phyloP scores from a whole-genome alignment of 2,113 vertebrate species.

The Cynopterus brachyotis region DNA sequence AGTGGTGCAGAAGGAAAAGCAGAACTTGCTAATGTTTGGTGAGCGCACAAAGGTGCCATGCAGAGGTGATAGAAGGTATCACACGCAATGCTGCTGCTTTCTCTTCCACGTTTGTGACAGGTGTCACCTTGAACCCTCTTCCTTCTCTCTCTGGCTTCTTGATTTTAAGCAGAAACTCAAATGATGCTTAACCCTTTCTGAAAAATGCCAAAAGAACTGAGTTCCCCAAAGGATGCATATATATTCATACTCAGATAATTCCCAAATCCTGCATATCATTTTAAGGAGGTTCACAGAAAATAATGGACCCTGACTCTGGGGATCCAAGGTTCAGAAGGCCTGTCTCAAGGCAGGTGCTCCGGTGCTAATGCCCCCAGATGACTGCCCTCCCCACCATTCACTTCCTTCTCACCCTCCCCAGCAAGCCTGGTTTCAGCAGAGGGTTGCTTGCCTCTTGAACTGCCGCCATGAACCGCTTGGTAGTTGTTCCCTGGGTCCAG shows the following conservation, averaged over 20 bases:
- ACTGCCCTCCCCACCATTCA: fast-evolving
- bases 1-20: neutral
- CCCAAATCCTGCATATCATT: neutral
- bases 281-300: neutral
- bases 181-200: neutral
- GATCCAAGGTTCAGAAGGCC: neutral
- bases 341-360: neutral
- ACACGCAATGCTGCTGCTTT: neutral
- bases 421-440: neutral
- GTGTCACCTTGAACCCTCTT: neutral
- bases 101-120: neutral
- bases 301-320: neutral
- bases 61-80: neutral
- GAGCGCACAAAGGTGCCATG: neutral
- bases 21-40: neutral
- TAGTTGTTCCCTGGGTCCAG: constrained; percentile 15
- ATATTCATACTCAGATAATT: neutral
- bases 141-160: neutral
- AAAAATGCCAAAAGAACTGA: neutral
- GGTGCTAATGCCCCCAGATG: neutral
- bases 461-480: neutral
- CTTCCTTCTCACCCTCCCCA: neutral
- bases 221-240: neutral
- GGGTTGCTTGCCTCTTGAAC: neutral
- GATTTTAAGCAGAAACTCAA: constrained; percentile 13